A percentile compares a stretch with the other conserved stretches of the same genome.
Evolutionary conservation across 92 coral and sea anemone species (phyloP).

Genomic region (Epizoanthus stellaris): DNA sequence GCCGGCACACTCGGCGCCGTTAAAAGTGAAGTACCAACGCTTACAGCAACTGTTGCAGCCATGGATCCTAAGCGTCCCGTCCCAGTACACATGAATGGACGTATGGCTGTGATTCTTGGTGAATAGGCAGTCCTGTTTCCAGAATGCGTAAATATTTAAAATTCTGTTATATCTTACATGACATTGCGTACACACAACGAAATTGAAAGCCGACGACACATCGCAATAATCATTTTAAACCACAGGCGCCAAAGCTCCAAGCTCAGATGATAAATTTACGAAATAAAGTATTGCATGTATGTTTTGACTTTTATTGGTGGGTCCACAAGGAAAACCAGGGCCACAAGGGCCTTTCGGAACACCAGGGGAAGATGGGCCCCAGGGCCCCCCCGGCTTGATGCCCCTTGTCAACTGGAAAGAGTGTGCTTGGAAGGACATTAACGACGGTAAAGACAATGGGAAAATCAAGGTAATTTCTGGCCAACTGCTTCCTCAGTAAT

Average conservation of each 20-base stretch:
- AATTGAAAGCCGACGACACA: too few relatives aligned
- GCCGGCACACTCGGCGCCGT: too few relatives aligned
- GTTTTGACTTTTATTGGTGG: not conserved
- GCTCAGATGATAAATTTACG: too few relatives aligned
- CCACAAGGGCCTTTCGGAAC: conserved; percentile 1
- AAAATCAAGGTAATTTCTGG: conserved; percentile 1
- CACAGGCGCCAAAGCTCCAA: too few relatives aligned
- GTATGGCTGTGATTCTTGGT: not conserved
- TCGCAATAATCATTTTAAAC: too few relatives aligned
- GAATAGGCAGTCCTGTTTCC: not conserved
- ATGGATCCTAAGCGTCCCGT: not conserved
- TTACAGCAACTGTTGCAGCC: too few relatives aligned
- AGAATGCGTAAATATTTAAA: not conserved
- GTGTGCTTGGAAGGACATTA: conserved; percentile 30
- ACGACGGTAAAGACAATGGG: conserved; percentile 1
- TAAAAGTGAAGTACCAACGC: too few relatives aligned
- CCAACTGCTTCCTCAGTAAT: too few relatives aligned
- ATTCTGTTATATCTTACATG: not conserved
- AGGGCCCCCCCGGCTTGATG: conserved; percentile 22
- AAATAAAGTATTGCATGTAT: too few relatives aligned
- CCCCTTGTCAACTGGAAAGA: conserved; percentile 19
- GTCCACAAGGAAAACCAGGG: conserved; percentile 21
- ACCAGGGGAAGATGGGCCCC: conserved; percentile 16
- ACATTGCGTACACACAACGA: not conserved
- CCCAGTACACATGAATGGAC: conserved; percentile 10